Conservation (phyloP, 2,797 vertebrate genomes). For the Erethizon dorsatum region DNA sequence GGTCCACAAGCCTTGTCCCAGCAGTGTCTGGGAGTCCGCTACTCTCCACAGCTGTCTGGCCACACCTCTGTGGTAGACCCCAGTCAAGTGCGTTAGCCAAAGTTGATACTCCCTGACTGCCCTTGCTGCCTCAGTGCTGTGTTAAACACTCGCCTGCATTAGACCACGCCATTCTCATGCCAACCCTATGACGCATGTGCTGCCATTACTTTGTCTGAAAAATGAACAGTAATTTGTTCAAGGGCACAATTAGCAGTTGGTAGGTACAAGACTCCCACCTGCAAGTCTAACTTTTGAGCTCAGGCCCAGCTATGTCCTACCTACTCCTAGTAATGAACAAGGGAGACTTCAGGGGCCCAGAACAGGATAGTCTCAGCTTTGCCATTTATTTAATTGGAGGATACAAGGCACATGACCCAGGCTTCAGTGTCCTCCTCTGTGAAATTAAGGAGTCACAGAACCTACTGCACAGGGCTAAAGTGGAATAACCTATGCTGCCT, state of each 20-base stretch:
- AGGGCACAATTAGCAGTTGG: neutral
- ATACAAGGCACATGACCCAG: neutral
- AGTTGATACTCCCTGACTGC: neutral
- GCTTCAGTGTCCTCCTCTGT: neutral
- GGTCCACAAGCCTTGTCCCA: neutral
- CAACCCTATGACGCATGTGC: neutral
- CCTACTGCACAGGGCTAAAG: neutral
- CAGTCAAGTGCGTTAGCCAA: neutral
- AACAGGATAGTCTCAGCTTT: neutral
- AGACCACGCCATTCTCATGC: neutral
- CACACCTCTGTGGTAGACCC: neutral
- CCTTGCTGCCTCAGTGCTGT: fast-evolving
- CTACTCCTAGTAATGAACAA: neutral
- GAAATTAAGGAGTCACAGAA: conserved; percentile 33
- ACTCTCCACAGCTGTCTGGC: neutral
- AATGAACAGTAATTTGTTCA: neutral
- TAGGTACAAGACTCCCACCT: neutral
- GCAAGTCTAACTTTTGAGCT: neutral
- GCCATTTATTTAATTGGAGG: neutral
- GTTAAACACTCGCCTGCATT: neutral
- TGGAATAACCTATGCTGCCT: neutral
- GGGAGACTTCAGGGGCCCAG: neutral
- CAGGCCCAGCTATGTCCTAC: neutral
- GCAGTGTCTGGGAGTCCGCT: neutral
- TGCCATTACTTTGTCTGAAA: neutral